Percentiles rank a stretch among this genome's conserved stretches.
Conservation (phyloP, 2,888 invertebrate species). For the Aphodius granarius region DNA sequence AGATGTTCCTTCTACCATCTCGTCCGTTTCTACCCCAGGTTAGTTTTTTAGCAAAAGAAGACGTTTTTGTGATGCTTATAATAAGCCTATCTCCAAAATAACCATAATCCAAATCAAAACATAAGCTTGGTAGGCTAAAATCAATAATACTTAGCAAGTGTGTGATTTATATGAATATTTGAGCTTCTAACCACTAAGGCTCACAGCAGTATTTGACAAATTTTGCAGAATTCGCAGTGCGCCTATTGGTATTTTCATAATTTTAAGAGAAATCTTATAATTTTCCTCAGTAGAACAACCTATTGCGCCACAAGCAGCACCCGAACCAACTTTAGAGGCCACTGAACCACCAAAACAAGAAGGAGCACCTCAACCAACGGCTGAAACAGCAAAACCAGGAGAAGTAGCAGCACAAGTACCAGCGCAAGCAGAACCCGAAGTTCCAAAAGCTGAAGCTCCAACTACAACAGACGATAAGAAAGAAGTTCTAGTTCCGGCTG, state of each 20-base stretch:
- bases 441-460: not conserved
- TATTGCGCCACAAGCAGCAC: not conserved
- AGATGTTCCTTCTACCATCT: constrained; percentile 21
- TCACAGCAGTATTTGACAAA: not conserved
- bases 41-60: constrained; percentile 14
- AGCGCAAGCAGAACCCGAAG: not conserved
- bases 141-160: too few species aligned
- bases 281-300: constrained; percentile 18
- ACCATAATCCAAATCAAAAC: too few species aligned
- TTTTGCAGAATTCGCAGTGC: not conserved
- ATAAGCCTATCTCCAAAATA: constrained; percentile 12
- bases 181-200: not conserved
- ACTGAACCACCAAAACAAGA: not conserved
- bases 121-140: too few species aligned
- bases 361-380: not conserved
- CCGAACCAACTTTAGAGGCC: not conserved
- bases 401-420: constrained; percentile 12
- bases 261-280: constrained; percentile 8
- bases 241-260: constrained; percentile 1
- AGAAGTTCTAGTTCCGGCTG: constrained; percentile 1
- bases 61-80: constrained; percentile 14
- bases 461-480: not conserved
- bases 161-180: too few species aligned
- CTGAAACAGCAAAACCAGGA: constrained; percentile 7
- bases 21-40: constrained; percentile 16